These are phyloP conservation scores for Odontocolon sp. DNA, from an alignment of 2,888 invertebrate species.

Conservation along the genomic window DNA sequence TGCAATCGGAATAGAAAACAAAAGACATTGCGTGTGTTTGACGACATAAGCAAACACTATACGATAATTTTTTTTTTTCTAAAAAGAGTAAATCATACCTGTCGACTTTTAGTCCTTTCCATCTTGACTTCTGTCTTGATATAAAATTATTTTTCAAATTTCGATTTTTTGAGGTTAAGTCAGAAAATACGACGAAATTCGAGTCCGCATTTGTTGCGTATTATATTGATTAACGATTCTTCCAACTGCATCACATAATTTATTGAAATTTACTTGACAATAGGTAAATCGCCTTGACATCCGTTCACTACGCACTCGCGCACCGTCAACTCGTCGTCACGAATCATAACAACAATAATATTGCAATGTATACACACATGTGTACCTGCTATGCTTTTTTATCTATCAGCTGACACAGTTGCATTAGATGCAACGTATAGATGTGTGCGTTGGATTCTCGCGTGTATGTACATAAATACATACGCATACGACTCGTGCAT, in stretches of 20 bases:
- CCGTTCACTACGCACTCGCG: not conserved
- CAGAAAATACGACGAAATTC: not conserved
- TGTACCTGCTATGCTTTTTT: too few relatives aligned
- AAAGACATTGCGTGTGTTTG: not conserved
- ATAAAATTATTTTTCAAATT: not conserved
- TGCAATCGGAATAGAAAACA: not conserved
- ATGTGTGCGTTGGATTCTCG: too few relatives aligned
- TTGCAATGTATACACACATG: too few relatives aligned
- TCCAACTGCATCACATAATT: conserved; percentile 10
- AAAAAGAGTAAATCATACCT: conserved; percentile 12
- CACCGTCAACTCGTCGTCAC: not conserved
- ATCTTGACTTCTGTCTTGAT: conserved; percentile 22
- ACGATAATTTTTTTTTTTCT: too few relatives aligned
- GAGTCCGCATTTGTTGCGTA: not conserved
- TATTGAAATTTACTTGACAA: conserved; percentile 4
- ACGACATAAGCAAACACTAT: not conserved
- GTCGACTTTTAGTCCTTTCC: conserved; percentile 42
- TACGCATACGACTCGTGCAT: too few relatives aligned
- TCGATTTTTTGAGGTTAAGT: conserved; percentile 4
- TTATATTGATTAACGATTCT: not conserved
- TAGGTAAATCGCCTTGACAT: too few relatives aligned
- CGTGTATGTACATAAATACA: too few relatives aligned
- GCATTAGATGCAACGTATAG: too few relatives aligned
- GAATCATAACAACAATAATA: too few relatives aligned
- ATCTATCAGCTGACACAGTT: too few relatives aligned